Conservation (phyloP, 2,113 vertebrate genomes). For the Gnathonemus longibarbis region DNA sequence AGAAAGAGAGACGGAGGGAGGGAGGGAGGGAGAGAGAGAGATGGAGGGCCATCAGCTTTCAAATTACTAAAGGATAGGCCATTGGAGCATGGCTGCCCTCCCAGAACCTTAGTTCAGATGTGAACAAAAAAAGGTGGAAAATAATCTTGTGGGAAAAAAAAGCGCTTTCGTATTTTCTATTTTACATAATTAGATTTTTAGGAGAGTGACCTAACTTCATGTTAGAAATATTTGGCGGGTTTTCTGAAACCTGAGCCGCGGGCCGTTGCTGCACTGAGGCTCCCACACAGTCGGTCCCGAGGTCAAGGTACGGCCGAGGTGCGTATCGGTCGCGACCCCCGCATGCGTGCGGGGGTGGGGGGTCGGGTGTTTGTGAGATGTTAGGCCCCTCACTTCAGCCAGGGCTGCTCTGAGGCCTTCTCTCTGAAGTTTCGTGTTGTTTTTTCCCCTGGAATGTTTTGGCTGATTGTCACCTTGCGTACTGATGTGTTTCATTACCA, state of each 20-base stretch:
- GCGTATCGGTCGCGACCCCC: not conserved
- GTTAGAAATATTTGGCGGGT: not conserved
- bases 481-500: not conserved
- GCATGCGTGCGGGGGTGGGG: not conserved
- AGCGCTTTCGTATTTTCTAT: not conserved
- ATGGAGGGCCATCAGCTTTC: not conserved
- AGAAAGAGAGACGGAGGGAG: not conserved
- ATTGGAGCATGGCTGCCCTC: not conserved
- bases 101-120: not conserved
- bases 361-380: not conserved
- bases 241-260: slow-evolving; percentile 3
- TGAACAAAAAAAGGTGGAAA: not conserved
- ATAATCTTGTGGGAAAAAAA: not conserved
- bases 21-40: not conserved
- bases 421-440: not conserved
- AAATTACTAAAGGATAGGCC: not conserved
- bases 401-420: not conserved
- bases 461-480: not conserved
- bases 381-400: not conserved
- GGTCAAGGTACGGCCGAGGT: not conserved
- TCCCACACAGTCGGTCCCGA: not conserved
- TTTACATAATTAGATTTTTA: slow-evolving; percentile 7
- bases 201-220: slow-evolving; percentile 13
- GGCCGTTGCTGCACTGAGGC: not conserved
- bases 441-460: not conserved